Evolutionary conservation across 1,140 invertebrate genomes (phyloP), one percentile per base, ranked within the genome.

Genomic region (Platyscapa corneri): DNA sequence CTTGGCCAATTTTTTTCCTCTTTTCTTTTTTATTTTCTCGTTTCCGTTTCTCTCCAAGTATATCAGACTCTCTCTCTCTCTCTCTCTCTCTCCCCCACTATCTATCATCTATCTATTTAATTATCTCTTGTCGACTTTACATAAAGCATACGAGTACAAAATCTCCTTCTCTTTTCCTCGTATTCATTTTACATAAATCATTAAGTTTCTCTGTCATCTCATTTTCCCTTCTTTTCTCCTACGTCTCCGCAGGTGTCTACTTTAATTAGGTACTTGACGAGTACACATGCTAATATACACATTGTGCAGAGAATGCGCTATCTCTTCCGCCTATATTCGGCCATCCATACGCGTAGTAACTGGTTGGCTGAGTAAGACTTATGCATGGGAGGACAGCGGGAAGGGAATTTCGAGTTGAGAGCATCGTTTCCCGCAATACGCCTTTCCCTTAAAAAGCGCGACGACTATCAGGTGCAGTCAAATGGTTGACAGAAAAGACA

Each of bases 181-280:
- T 84, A 85, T 82, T 86, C 85, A 84, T 56, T 86, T 32, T 39
- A 53, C 49, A 53, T 53, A 53, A 53, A 53, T 53, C 49, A 18
- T 18, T 14, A 14, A 53, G 49, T 18, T 2, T 14, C 49, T 10
- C 7, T 10, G 8, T 53, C 18, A 2, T 18, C 67, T 20, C 34
- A 70, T 86, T 83, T 86, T 86, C 10, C 5, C 27, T 42, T 34
- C 32, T 74, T 74, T 37, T 56, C 70, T 89, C 87, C 89, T 86
- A 87, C 90, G 88, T 92, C 90, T 92, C 90, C 88, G 37, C 80
- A 90, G 89, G 90, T 91, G 91, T 92, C 91, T 92, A 92, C 92
- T 93, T 93, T 93, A 93, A 93, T 93, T 93, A 93, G 93, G 91
- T 91, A 93, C 92, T 93, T 91, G 75, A 65, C 74, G 60, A 30